Percentiles rank a stretch among this genome's conserved stretches.
These are phyloP conservation scores for Rallus limicola DNA, from an alignment of 2,113 vertebrate genomes.

Conservation along the genomic window DNA sequence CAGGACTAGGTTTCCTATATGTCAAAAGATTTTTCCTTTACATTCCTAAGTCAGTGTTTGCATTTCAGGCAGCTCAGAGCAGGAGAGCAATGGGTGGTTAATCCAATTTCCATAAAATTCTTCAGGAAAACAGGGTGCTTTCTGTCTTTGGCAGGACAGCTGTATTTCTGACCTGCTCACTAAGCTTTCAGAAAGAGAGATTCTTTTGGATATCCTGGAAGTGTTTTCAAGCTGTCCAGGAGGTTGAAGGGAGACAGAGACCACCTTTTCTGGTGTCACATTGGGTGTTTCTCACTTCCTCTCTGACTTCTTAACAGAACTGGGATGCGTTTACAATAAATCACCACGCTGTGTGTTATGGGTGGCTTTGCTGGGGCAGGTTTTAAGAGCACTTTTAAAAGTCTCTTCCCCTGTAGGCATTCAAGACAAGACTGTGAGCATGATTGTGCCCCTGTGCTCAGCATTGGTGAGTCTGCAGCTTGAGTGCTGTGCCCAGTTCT, in stretches of 20 bases:
- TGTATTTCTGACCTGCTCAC: background rate
- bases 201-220: background rate
- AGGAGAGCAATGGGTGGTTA: background rate
- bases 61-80: background rate
- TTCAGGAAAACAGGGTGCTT: background rate
- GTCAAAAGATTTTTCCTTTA: background rate
- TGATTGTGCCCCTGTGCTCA: background rate
- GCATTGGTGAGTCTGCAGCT: no score
- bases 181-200: background rate
- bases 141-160: background rate
- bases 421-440: constrained; percentile 4
- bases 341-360: background rate
- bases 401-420: background rate
- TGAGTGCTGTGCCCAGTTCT: no score
- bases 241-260: background rate
- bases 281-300: background rate
- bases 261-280: background rate
- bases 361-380: background rate
- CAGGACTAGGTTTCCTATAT: background rate
- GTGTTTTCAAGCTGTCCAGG: background rate
- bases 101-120: background rate
- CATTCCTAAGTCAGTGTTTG: background rate
- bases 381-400: background rate
- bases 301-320: constrained; percentile 31
- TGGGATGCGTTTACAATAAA: background rate